These are phyloP conservation scores for Paraplagusia blochii DNA, from an alignment of 2,113 vertebrate genomes.

Conservation along the genomic window DNA sequence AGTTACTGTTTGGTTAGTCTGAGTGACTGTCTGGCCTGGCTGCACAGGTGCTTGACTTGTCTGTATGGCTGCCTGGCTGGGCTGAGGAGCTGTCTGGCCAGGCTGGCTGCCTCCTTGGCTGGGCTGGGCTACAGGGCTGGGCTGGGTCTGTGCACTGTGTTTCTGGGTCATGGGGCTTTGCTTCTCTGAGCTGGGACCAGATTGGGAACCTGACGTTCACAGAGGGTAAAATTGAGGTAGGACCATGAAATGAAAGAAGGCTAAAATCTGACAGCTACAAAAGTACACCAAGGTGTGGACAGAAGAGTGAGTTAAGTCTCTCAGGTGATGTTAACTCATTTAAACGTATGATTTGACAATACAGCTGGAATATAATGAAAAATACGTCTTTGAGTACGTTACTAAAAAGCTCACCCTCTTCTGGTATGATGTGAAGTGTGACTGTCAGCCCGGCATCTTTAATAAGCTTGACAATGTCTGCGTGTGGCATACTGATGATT, in stretches of 20 bases:
- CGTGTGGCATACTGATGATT: constrained; percentile 98
- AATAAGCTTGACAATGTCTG: constrained; percentile 98
- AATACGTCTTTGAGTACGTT: no score
- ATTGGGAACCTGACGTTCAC: constrained; percentile 82
- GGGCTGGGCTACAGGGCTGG: constrained; percentile 72
- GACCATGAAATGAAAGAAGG: not conserved
- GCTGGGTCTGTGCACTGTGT: constrained; percentile 84
- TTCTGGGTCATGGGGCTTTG: constrained; percentile 96
- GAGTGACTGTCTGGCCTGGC: constrained; percentile 54
- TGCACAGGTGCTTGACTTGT: constrained; percentile 54
- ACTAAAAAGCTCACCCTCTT: constrained; percentile 90
- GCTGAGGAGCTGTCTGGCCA: constrained; percentile 41
- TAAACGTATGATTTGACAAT: no score
- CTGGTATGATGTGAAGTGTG: constrained; percentile 97
- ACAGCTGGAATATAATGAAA: no score
- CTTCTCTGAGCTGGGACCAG: constrained; percentile 93
- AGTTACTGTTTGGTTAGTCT: constrained; percentile 49
- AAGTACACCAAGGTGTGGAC: no score
- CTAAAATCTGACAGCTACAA: constrained; percentile 71
- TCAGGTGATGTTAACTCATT: no score
- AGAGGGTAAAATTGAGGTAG: not conserved
- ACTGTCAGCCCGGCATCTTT: constrained; percentile 97
- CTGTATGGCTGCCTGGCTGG: constrained; percentile 54
- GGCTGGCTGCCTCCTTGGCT: constrained; percentile 73
- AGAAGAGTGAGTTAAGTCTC: no score